phyloP scores from a whole-genome alignment of 1,140 invertebrate species.

The Nasonia giraulti region DNA sequence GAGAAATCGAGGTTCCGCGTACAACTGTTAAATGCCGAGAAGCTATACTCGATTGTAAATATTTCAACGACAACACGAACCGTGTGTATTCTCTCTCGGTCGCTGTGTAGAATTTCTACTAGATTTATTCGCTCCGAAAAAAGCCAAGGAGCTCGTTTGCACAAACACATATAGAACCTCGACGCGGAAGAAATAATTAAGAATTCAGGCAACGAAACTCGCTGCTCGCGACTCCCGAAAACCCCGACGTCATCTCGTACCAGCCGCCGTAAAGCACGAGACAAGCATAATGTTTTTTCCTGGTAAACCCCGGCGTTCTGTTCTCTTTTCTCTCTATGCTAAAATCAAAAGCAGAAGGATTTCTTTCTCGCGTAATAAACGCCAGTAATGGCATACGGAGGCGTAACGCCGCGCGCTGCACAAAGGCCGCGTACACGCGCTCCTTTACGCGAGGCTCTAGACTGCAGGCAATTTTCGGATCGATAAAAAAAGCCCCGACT shows the following conservation, averaged over 20 bases:
- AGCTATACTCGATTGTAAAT: neutral
- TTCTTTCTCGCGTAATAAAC: neutral
- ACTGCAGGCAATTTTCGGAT: slow-evolving; percentile 13
- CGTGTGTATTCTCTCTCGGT: neutral
- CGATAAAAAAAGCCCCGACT: slow-evolving; percentile 13
- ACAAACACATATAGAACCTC: too few species aligned
- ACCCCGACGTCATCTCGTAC: neutral
- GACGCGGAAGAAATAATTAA: neutral
- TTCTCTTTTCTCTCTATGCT: neutral
- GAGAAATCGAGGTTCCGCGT: too few species aligned
- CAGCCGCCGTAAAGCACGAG: too few species aligned
- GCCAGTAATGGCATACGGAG: neutral
- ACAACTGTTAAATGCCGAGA: too few species aligned
- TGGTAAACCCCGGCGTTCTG: neutral
- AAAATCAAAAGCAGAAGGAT: neutral
- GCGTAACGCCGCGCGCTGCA: neutral
- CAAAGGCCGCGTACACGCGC: neutral
- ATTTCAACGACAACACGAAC: neutral
- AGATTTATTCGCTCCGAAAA: neutral
- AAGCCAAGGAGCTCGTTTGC: neutral
- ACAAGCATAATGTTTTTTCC: neutral
- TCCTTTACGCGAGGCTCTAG: neutral
- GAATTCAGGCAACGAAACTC: neutral
- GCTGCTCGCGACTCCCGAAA: neutral
- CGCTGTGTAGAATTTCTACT: neutral